Conservation (phyloP, 2,797 vertebrate genomes). For the Hydrolagus colliei region DNA sequence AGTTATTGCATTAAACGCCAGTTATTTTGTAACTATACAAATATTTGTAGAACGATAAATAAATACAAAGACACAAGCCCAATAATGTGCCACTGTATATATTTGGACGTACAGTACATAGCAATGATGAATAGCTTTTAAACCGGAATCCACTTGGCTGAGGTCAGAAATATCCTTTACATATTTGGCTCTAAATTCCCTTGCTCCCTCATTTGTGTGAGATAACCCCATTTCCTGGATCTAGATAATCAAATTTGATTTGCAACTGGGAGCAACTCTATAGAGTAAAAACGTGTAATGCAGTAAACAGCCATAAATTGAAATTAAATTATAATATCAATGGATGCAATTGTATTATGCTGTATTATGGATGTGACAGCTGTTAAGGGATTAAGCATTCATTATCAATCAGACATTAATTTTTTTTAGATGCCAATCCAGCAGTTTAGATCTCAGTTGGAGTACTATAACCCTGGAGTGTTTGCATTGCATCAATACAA, state of each 20-base stretch:
- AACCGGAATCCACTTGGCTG: neutral
- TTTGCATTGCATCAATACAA: slow-evolving; percentile 15
- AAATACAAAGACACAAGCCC: neutral
- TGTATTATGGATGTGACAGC: slow-evolving; percentile 27
- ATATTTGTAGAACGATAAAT: neutral
- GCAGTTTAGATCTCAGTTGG: slow-evolving; percentile 17
- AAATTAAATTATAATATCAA: slow-evolving; percentile 31
- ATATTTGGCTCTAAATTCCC: neutral
- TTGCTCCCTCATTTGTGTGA: neutral
- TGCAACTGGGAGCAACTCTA: slow-evolving; percentile 19
- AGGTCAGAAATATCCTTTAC: neutral
- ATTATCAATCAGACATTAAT: slow-evolving; percentile 25
- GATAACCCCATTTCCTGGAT: slow-evolving; percentile 10
- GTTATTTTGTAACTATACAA: neutral
- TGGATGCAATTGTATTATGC: slow-evolving; percentile 18
- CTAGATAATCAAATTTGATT: slow-evolving; percentile 28
- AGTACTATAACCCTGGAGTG: neutral
- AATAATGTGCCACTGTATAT: neutral
- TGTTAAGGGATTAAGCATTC: slow-evolving; percentile 26
- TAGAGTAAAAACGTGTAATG: neutral
- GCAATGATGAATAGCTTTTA: neutral
- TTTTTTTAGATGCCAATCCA: slow-evolving; percentile 14
- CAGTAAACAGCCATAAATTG: slow-evolving; percentile 24
- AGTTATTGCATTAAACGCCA: neutral
- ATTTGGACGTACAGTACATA: neutral